Evolutionary conservation across 2,888 invertebrate species (phyloP).

Genomic region (Plebejus melissa): DNA sequence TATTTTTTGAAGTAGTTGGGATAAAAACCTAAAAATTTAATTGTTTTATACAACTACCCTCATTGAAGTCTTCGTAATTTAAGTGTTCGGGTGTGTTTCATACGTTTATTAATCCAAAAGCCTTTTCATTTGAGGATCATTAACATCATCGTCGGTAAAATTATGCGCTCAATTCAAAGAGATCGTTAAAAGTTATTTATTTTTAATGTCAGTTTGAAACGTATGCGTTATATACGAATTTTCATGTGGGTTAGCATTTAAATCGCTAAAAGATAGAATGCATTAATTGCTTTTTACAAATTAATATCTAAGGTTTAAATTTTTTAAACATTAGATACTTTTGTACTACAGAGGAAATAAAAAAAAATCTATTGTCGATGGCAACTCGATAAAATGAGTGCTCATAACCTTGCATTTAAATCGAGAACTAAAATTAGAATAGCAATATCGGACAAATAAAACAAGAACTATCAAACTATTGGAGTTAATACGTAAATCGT

Average conservation of each 20-base stretch:
- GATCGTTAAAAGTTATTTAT: conserved; percentile 21
- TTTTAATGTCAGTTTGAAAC: conserved; percentile 21
- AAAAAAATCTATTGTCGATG: not conserved
- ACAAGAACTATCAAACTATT: conserved; percentile 18
- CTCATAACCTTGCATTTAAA: not conserved
- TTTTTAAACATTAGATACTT: not conserved
- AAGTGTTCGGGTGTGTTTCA: conserved; percentile 15
- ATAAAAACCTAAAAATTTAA: not conserved
- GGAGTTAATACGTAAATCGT: conserved; percentile 30
- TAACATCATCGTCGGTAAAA: conserved; percentile 24
- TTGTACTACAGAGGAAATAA: not conserved
- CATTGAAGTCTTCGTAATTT: not conserved
- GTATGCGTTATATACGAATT: conserved; percentile 6
- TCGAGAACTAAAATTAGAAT: not conserved
- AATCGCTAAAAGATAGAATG: not conserved
- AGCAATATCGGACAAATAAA: conserved; percentile 9
- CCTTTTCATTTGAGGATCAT: conserved; percentile 20
- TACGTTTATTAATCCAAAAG: conserved; percentile 9
- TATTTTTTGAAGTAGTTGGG: not conserved
- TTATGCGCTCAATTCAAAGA: conserved; percentile 23
- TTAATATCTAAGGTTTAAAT: not conserved
- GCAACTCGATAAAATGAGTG: not conserved
- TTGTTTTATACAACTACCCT: conserved; percentile 1
- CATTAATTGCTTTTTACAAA: not conserved
- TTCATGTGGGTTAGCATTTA: not conserved